Evolutionary conservation across 2,113 vertebrate genomes (phyloP), one percentile per base, ranked within the genome.

Genomic region (Neolamprologus ventralis): DNA sequence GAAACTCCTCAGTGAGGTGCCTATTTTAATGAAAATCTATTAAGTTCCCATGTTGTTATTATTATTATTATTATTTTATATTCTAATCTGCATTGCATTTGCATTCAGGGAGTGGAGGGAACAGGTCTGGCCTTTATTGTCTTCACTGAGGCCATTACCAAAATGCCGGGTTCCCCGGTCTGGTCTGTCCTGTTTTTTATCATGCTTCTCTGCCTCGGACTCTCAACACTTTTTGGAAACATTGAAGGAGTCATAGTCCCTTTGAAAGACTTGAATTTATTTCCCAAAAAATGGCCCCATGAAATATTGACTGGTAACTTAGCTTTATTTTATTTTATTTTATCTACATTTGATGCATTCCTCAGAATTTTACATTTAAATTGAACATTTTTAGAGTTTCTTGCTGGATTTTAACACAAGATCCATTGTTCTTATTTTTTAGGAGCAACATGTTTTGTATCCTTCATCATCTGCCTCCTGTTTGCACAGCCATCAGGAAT

Each of bases 161-260:
- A 97, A 96, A 98, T 99, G 98, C 98, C 98, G 0, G 81, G 96
- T 79, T 97, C 98, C 2, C 97, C 97, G 0, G 33, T 93, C n/a
- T 99, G 98, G 98, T 97, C 98, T 4, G 94, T 99, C 4, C 97
- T 98, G 4, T 99, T 99, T 93, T 99, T 99, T 87, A 9, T 97
- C 91, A 99, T 99, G 98, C 97, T 99, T 9, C 96, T 99, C 93
- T 99, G 98, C 84, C 92, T 99, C 73, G 98, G 98, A 47, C 94
- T 99, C 82, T 99, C 98, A 1, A 98, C 97, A 19, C 97, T 99
- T 96, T 98, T 99, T 55, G 98, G 98, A 5, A 98, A 97, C 89
- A 97, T 98, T 28, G 98, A 99, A 87, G 98, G 98, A 2, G 97
- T 98, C 49, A 91, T 97, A 1, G 97, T 97, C 21, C 98, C 98